Evolutionary conservation across 2,797 vertebrate species (phyloP).

Genomic region (Ctenosaura bakeri): DNA sequence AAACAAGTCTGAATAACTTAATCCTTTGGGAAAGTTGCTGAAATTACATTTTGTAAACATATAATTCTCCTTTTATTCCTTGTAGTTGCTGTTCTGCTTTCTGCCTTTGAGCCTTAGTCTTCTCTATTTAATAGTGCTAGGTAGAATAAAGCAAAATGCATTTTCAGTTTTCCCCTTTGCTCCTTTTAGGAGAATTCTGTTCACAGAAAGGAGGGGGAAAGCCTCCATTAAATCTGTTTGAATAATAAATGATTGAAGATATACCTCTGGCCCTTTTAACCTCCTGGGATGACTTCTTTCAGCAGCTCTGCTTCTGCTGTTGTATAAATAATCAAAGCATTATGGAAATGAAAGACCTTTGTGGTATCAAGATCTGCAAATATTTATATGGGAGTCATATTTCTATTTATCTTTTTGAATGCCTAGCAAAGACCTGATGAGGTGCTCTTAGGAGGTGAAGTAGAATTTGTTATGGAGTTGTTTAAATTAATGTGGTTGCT

Average conservation of each 20-base stretch:
- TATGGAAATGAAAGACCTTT: slow-evolving; percentile 48
- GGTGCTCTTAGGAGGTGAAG: slow-evolving; percentile 56
- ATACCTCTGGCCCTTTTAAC: slow-evolving; percentile 48
- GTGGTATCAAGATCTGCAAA: slow-evolving; percentile 63
- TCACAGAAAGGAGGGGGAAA: slow-evolving; percentile 44
- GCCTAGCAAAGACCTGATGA: slow-evolving; percentile 43
- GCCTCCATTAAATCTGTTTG: slow-evolving; percentile 43
- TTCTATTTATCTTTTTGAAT: slow-evolving; percentile 68
- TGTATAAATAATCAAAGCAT: slow-evolving; percentile 68
- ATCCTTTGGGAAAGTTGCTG: slow-evolving; percentile 22
- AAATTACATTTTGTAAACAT: slow-evolving; percentile 30
- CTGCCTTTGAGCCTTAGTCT: slow-evolving; percentile 14
- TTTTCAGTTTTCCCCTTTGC: neutral
- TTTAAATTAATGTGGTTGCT: slow-evolving; percentile 54
- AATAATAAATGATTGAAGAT: slow-evolving; percentile 62
- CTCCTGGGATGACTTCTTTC: slow-evolving; percentile 65
- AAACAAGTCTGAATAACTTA: slow-evolving; percentile 1
- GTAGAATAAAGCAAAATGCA: slow-evolving; percentile 37
- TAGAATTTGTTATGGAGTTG: slow-evolving; percentile 36
- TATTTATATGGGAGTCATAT: slow-evolving; percentile 68
- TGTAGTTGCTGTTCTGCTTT: slow-evolving; percentile 12
- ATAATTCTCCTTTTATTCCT: slow-evolving; percentile 3
- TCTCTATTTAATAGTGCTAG: slow-evolving; percentile 41
- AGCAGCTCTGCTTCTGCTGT: slow-evolving; percentile 23
- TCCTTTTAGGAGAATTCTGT: slow-evolving; percentile 10